Evolutionary conservation across 2,113 vertebrate genomes (phyloP).

Genomic region (Atractosteus spatula): DNA sequence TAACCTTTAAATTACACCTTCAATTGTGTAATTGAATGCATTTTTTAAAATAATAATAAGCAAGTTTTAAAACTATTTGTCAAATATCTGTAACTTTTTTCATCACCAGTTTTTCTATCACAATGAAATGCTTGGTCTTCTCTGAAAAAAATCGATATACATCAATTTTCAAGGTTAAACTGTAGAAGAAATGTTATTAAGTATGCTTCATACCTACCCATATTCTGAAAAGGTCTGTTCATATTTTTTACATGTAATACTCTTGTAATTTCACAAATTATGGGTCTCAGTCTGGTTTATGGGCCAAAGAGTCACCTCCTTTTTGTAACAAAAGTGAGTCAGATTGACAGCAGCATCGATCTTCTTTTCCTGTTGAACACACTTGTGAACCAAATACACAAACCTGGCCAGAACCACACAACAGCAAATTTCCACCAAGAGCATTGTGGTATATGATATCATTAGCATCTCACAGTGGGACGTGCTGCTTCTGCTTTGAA

Average conservation of each 20-base stretch:
- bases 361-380: slow-evolving; percentile 41
- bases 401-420: slow-evolving; percentile 43
- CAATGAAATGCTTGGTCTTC: neutral
- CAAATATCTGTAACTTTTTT: neutral
- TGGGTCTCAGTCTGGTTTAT: slow-evolving; percentile 40
- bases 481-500: slow-evolving; percentile 8
- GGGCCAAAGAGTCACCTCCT: slow-evolving; percentile 51
- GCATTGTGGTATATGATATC: slow-evolving; percentile 37
- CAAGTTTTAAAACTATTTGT: too few relatives aligned
- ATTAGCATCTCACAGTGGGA: slow-evolving; percentile 44
- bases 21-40: too few relatives aligned
- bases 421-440: slow-evolving; percentile 54
- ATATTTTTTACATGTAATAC: too few relatives aligned
- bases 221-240: too few relatives aligned
- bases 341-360: slow-evolving; percentile 47
- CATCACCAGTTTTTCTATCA: neutral
- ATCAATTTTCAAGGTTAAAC: too few relatives aligned
- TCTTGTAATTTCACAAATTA: slow-evolving; percentile 30
- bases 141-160: too few relatives aligned
- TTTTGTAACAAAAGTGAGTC: slow-evolving; percentile 59
- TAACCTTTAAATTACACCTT: too few relatives aligned
- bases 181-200: too few relatives aligned
- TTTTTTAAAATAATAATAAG: too few relatives aligned
- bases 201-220: too few relatives aligned
- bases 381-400: slow-evolving; percentile 44